Conservation (phyloP, 2,113 vertebrate species). For the Elgaria multicarinata region DNA sequence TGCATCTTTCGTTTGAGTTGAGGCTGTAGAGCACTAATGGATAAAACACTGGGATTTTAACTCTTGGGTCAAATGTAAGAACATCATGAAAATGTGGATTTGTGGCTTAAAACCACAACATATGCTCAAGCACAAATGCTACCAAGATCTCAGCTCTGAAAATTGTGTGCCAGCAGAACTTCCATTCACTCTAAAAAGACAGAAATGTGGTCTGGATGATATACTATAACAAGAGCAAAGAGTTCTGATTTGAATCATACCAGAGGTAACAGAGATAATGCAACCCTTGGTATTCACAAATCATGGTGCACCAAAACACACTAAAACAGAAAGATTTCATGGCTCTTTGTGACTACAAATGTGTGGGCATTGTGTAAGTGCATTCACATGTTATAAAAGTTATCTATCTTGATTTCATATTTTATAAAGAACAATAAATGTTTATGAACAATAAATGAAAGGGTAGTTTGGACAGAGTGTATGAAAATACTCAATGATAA, state of each 20-base stretch:
- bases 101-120: conserved; percentile 42
- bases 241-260: conserved; percentile 53
- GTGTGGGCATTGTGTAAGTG: neutral
- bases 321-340: conserved; percentile 12
- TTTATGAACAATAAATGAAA: rapidly evolving
- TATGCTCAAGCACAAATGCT: conserved; percentile 46
- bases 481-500: neutral
- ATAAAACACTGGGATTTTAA: conserved; percentile 59
- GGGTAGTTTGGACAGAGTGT: neutral
- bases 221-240: conserved; percentile 46
- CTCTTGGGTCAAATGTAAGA: conserved; percentile 65
- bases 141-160: conserved; percentile 33
- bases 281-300: conserved; percentile 39
- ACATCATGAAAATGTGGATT: conserved; percentile 60
- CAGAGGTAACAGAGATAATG: conserved; percentile 44
- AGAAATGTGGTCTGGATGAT: conserved; percentile 47
- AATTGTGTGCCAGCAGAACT: conserved; percentile 52
- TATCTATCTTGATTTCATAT: neutral
- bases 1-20: conserved; percentile 47
- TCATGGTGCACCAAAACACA: neutral
- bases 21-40: conserved; percentile 48
- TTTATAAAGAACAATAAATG: neutral
- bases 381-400: neutral
- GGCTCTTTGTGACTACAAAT: conserved; percentile 15
- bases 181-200: conserved; percentile 57